phyloP scores from a whole-genome alignment of 2,888 invertebrate genomes.

The Troides oblongomaculatus region DNA sequence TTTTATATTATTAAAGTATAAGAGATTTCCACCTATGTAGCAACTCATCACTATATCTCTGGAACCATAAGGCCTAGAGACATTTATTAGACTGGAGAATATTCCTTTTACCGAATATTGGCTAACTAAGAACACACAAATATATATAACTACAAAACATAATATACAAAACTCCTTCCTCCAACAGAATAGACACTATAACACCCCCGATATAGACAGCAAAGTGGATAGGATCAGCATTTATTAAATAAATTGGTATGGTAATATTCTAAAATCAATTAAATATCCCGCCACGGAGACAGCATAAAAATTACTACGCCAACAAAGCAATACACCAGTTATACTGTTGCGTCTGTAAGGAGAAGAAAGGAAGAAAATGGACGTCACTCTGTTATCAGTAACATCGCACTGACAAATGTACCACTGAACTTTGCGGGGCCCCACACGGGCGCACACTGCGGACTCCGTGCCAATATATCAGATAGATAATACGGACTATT shows the following conservation, averaged over 20 bases:
- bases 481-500: constrained; percentile 35
- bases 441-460: constrained; percentile 27
- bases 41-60: too few species aligned
- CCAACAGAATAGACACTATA: too few species aligned
- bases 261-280: neutral
- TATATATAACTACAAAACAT: too few species aligned
- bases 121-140: too few species aligned
- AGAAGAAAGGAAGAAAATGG: constrained; percentile 23
- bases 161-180: too few species aligned
- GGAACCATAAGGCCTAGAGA: too few species aligned
- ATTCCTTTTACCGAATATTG: too few species aligned
- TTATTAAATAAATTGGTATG: neutral
- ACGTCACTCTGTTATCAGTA: constrained; percentile 20
- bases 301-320: neutral
- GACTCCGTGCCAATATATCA: constrained; percentile 35
- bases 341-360: constrained; percentile 9
- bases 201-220: too few species aligned
- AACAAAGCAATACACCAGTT: neutral
- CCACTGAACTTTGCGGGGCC: constrained; percentile 25
- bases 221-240: too few species aligned
- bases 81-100: too few species aligned
- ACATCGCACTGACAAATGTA: constrained; percentile 30
- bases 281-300: neutral
- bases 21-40: too few species aligned
- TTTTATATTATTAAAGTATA: too few species aligned